These are phyloP conservation scores for Callithrix jacchus DNA, from an alignment of 2,113 vertebrate genomes.

Conservation along the genomic window DNA sequence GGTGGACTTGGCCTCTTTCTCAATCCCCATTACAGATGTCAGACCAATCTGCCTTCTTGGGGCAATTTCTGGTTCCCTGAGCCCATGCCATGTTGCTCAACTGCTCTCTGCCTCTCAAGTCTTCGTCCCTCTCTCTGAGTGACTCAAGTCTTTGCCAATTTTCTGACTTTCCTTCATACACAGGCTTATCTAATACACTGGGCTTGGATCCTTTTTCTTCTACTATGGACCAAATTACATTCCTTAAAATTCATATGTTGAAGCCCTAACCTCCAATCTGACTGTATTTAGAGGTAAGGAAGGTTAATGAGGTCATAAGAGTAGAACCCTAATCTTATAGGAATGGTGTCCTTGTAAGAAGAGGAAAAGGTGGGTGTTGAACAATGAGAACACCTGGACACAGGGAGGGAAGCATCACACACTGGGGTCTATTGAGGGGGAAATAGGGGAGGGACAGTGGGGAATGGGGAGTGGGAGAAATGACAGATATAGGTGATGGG, in stretches of 20 bases:
- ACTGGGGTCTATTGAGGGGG: no score
- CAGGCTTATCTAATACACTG: no score
- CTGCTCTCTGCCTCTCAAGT: not conserved
- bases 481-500: no score
- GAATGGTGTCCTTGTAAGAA: not conserved
- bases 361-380: not conserved
- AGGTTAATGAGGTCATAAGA: no score
- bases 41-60: not conserved
- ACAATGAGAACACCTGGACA: no score
- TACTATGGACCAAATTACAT: not conserved
- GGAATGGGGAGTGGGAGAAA: no score
- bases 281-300: not conserved
- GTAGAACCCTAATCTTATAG: not conserved
- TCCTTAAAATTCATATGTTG: no score
- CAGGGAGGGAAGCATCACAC: no score
- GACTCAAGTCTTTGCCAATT: not conserved
- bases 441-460: no score
- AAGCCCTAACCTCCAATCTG: not conserved
- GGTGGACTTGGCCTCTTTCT: not conserved
- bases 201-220: not conserved
- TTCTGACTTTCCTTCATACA: not conserved
- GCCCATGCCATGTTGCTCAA: not conserved
- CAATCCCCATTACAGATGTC: fast-evolving
- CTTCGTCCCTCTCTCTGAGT: not conserved
- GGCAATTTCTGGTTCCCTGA: not conserved